Evolutionary conservation across 64 coral and sea anemone genomes (phyloP).

Genomic region (Hydrozoanthus tunicans): DNA sequence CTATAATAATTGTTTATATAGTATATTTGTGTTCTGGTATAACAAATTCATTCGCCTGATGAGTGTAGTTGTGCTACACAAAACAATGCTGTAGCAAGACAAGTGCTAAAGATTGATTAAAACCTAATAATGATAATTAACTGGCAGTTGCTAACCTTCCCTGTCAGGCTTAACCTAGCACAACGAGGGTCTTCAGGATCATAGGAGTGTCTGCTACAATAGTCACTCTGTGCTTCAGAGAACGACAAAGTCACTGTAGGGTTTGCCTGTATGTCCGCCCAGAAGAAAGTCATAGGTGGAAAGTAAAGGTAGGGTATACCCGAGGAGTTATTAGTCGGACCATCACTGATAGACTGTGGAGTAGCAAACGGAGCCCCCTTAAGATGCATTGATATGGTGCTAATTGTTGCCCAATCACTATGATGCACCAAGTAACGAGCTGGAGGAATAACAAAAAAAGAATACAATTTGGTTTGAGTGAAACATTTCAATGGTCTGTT

Average conservation of each 20-base stretch:
- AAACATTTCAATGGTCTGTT: no score
- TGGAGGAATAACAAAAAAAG: background rate
- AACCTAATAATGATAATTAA: background rate
- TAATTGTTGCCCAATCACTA: conserved; percentile 25
- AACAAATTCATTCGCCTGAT: no score
- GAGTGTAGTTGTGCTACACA: no score
- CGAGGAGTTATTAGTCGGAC: conserved; percentile 12
- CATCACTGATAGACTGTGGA: conserved; percentile 45
- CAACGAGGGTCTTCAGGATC: conserved; percentile 29
- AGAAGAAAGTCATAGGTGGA: background rate
- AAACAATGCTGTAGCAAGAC: no score
- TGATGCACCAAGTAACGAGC: conserved; percentile 41
- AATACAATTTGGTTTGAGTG: no score
- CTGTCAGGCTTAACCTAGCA: conserved; percentile 23
- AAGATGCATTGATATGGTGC: conserved; percentile 24
- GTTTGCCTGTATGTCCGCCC: conserved; percentile 10
- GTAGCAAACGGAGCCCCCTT: conserved; percentile 45
- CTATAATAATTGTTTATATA: no score
- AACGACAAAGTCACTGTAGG: conserved; percentile 8
- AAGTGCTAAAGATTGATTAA: background rate
- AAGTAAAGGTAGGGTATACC: conserved; percentile 35
- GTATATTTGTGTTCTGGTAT: no score
- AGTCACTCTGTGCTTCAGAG: conserved; percentile 49
- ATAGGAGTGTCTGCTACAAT: background rate
- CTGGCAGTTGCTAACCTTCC: background rate